Base-by-base conservation (phyloP, 2,888 invertebrate genomes). In the Microchrysa polita region DNA sequence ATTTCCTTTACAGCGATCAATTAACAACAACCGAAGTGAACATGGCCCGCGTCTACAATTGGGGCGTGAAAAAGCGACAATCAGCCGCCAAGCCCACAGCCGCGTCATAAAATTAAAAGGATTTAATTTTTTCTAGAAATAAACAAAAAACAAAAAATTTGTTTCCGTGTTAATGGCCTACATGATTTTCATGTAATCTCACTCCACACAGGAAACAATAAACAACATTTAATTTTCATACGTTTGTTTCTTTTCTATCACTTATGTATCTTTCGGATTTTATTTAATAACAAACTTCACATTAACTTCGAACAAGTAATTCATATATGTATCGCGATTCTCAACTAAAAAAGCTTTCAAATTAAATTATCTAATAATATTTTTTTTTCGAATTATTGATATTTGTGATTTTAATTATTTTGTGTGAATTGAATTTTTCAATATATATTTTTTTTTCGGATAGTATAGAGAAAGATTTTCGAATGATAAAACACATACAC, bases 11-110 rank as follows among this genome's bases (percentile, higher is more conserved):
- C 83, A 93, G 97, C 81, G 98, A 98, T 87, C 98, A 98, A 86
- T 93, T 95, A 81, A 99, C 98, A 16, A 98, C 97, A 20, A 95
- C 96, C 60, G 98, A 99, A 90, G 98, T 98, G 23, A 98, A 98
- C 84, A 97, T 98, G 96, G 98, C 98, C 40, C 88, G 98, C 82
- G 96, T 98, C 23, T 97, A 95, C 84, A 98, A 98, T 85, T 98
- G 97, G 97, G 95, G 97, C 86, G 96, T 98, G 2, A 97, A 97
- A 84, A 90, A 92, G 81, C 90, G 95, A 77, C 93, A 95, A 85
- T 91, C 93, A 52, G 90, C 90, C 53, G 91, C 90, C 81, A 86
- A 86, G 23, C 79, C 80, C 18, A 34, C 27, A 2, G 59, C 73
- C 1, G 40, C 61, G 34, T 63, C 72, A 52, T 72, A 72, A 72